Base-by-base conservation (phyloP, 2,888 invertebrate species). In the Rutpela maculata region DNA sequence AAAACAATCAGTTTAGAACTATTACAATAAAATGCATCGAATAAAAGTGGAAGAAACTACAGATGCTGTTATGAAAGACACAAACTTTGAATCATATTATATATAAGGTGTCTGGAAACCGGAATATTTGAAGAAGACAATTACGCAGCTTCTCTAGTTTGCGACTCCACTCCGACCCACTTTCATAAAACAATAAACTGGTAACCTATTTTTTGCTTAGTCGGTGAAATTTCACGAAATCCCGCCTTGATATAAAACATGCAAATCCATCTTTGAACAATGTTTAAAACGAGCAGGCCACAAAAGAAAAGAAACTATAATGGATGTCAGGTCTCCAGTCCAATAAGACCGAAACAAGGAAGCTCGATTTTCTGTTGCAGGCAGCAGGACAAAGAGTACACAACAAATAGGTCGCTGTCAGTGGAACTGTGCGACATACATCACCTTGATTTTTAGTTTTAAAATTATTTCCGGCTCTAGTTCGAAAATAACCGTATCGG, bases 261-360 rank as follows among this genome's bases (percentile, higher is more conserved):
- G 72, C 63, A 72, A 63, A 72, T 63, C 63, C 63, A 72, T 72
- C 72, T 72, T 72, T 63, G 38, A 70, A 70, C 56, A 72, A 72
- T 56, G 63, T 62, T 63, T 19, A 55, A 35, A 17, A 50, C 43
- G 60, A 43, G 63, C 62, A 59, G 55, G 50, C 38, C 38, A 62
- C 62, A 72, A 43, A 63, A 72, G 63, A 63, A 60, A 55, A 26
- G 63, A 50, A 22, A 63, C 35, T 26, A 26, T 63, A 72, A 72
- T 72, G 72, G 72, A 72, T 72, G 72, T 63, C 62, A 72, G 72
- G 55, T 72, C 38, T 67, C 55, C 63, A 62, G 50, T 72, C 72
- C 72, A 72, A 72, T 72, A 72, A 72, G 72, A 63, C 22, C 26
- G 55, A 72, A 72, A 72, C 72, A 72, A 38, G 72, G 60, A 63